These are phyloP conservation scores for Xyrauchen texanus DNA, from an alignment of 2,113 vertebrate genomes.

Conservation along the genomic window DNA sequence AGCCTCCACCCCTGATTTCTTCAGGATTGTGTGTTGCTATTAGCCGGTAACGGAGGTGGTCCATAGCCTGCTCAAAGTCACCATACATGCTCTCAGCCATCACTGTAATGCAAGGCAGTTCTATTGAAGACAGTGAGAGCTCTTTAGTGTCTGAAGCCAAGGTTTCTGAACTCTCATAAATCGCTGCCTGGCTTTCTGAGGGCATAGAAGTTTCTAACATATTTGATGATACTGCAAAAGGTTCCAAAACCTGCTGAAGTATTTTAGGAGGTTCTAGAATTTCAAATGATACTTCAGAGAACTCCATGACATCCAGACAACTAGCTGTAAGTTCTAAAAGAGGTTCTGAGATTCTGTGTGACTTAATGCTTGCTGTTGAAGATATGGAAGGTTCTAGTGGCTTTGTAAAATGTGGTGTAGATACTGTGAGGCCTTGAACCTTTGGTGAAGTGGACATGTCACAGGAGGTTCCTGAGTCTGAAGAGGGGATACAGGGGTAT, in stretches of 20 bases:
- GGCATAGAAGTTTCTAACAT: conserved; percentile 3
- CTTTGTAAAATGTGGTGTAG: conserved; percentile 20
- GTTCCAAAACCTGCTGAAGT: not conserved
- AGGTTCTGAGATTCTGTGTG: not conserved
- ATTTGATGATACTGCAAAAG: conserved; percentile 3
- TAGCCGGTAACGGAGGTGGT: conserved; percentile 85
- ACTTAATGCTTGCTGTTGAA: conserved; percentile 17
- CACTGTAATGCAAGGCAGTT: conserved; percentile 72
- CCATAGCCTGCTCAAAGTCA: conserved; percentile 90
- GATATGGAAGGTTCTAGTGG: conserved; percentile 25
- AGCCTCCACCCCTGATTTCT: conserved; percentile 93
- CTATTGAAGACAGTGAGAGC: conserved; percentile 43
- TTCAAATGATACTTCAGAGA: not conserved
- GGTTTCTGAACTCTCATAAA: conserved; percentile 21
- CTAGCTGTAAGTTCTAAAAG: conserved; percentile 9
- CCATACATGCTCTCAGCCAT: conserved; percentile 96
- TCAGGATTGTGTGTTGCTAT: conserved; percentile 93
- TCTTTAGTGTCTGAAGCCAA: conserved; percentile 46
- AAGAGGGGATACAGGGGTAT: conserved; percentile 1
- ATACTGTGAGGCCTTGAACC: conserved; percentile 52
- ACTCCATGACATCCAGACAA: not conserved
- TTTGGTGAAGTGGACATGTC: conserved; percentile 58
- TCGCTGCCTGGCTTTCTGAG: not conserved
- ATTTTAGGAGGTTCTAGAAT: not conserved
- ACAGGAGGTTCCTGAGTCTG: conserved; percentile 42